These are phyloP conservation scores for Nemotelus nigrinus DNA, from an alignment of 2,888 invertebrate genomes.

Conservation along the genomic window DNA sequence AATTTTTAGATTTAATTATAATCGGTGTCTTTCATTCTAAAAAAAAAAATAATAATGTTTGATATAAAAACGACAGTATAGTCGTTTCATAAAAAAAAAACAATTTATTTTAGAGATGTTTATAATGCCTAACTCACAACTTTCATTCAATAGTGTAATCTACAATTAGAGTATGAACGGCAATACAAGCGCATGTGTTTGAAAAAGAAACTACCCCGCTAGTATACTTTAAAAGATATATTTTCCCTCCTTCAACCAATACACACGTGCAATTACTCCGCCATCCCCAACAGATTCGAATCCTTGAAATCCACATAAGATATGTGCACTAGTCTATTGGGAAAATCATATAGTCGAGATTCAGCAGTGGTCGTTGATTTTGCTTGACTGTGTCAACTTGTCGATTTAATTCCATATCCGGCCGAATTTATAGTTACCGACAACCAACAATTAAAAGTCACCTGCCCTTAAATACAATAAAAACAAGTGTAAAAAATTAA, in stretches of 20 bases:
- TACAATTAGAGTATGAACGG: not conserved
- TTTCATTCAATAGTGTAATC: constrained; percentile 2
- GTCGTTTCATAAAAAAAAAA: too few relatives aligned
- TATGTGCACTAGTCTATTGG: constrained; percentile 10
- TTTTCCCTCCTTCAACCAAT: not conserved
- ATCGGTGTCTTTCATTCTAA: too few relatives aligned
- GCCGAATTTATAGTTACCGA: not conserved
- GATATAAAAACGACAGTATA: too few relatives aligned
- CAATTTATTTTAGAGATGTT: too few relatives aligned
- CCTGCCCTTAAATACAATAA: not conserved
- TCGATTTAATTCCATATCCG: not conserved
- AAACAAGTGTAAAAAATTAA: not conserved
- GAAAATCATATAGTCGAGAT: constrained; percentile 7
- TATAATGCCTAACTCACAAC: not conserved
- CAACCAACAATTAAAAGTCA: not conserved
- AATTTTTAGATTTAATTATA: too few relatives aligned
- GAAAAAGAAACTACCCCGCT: constrained; percentile 1
- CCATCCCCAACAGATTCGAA: not conserved
- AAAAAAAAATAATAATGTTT: too few relatives aligned
- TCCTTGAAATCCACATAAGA: constrained; percentile 20
- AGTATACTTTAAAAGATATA: not conserved
- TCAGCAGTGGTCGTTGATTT: not conserved
- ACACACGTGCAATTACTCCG: not conserved
- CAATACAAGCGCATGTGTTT: constrained; percentile 27
- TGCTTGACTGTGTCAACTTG: constrained; percentile 30